Conservation (phyloP, 2,888 invertebrate species). For the Drosophila putrida region DNA sequence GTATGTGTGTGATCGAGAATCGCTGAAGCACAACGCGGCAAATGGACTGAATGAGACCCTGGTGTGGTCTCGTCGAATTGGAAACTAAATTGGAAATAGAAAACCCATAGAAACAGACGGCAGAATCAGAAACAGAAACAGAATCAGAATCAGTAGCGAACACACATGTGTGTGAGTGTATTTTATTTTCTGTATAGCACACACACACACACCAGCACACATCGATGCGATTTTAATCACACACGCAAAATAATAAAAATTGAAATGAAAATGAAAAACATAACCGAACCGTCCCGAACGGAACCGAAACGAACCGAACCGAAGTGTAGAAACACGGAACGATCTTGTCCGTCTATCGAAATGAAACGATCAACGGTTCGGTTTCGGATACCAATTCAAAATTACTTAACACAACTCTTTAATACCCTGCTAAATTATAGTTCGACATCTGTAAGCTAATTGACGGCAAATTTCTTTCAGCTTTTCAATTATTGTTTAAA, state of each 20-base stretch:
- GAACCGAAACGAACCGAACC: slow-evolving; percentile 3
- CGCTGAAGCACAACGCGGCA: slow-evolving; percentile 65
- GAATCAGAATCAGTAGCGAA: slow-evolving; percentile 43
- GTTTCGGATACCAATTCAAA: slow-evolving; percentile 11
- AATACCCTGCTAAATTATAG: slow-evolving; percentile 30
- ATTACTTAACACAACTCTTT: background rate
- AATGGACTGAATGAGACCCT: slow-evolving; percentile 56
- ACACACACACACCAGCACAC: slow-evolving; percentile 26
- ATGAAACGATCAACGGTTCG: slow-evolving; percentile 34
- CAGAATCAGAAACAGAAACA: slow-evolving; percentile 41
- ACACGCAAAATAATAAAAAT: slow-evolving; percentile 71
- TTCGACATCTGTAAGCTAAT: background rate
- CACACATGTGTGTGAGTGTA: slow-evolving; percentile 7
- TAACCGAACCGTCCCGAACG: slow-evolving; percentile 27
- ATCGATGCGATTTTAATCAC: slow-evolving; percentile 65
- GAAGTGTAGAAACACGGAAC: slow-evolving; percentile 8
- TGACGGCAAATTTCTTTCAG: background rate
- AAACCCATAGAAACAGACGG: slow-evolving; percentile 49
- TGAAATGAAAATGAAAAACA: slow-evolving; percentile 58
- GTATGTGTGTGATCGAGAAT: slow-evolving; percentile 19
- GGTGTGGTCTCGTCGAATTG: slow-evolving; percentile 48
- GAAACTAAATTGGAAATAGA: slow-evolving; percentile 75
- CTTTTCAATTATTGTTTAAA: background rate
- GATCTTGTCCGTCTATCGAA: slow-evolving; percentile 23
- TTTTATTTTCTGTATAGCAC: slow-evolving; percentile 10